Conservation (phyloP, 2,113 vertebrate species). For the Cyphomyrus plagiostoma region DNA sequence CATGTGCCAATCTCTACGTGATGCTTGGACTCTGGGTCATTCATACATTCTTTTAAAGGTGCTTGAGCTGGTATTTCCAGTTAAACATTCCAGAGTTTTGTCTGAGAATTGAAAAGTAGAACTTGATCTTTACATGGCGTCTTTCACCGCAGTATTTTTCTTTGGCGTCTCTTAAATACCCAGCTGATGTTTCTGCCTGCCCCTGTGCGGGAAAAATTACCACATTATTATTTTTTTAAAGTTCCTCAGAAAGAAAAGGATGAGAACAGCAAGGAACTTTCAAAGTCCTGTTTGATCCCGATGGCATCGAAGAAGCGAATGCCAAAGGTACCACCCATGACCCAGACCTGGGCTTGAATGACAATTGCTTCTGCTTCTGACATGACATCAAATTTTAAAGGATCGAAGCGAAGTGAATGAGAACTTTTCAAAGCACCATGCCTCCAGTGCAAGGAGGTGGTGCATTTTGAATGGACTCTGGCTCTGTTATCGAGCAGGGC, state of each 20-base stretch:
- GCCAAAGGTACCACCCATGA: slow-evolving; percentile 68
- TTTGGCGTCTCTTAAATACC: neutral
- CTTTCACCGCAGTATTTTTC: neutral
- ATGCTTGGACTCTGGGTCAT: neutral
- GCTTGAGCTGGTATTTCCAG: neutral
- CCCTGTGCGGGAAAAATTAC: neutral
- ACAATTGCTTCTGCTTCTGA: neutral
- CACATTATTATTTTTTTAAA: slow-evolving; percentile 31
- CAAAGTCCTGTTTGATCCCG: slow-evolving; percentile 62
- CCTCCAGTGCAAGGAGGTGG: neutral
- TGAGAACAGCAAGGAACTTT: slow-evolving; percentile 59
- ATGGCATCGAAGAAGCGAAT: slow-evolving; percentile 77
- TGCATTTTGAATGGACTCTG: neutral
- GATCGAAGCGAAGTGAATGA: neutral
- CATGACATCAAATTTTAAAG: neutral
- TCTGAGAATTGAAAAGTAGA: neutral
- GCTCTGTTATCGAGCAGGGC: neutral
- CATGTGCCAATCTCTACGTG: too few species aligned
- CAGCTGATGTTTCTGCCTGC: neutral
- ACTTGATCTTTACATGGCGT: neutral
- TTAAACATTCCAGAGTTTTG: neutral
- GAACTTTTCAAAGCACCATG: neutral
- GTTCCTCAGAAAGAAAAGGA: slow-evolving; percentile 57
- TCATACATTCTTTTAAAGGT: neutral
- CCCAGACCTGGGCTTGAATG: neutral